Conservation (phyloP, 1,140 invertebrate genomes). For the Leptinotarsa lineolata region DNA sequence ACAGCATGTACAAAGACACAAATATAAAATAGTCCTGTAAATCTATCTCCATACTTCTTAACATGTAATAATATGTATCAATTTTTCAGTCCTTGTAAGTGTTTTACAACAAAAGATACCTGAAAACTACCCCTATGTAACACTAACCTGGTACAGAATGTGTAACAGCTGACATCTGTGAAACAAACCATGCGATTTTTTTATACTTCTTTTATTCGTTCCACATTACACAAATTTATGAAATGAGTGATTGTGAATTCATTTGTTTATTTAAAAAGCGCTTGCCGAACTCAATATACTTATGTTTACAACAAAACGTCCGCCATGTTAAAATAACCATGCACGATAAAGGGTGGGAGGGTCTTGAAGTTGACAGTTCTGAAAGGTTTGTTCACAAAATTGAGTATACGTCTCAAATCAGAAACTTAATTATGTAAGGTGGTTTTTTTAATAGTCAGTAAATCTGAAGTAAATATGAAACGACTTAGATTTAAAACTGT, state of each 20-base stretch:
- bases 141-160: slow-evolving; percentile 67
- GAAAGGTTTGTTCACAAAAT: background rate
- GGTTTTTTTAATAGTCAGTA: too few species aligned
- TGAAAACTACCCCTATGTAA: slow-evolving; percentile 36
- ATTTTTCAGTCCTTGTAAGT: background rate
- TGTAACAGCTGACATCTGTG: slow-evolving; percentile 68
- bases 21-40: too few species aligned
- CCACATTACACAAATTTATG: slow-evolving; percentile 12
- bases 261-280: slow-evolving; percentile 25
- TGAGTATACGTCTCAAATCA: background rate
- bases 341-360: slow-evolving; percentile 43
- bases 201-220: slow-evolving; percentile 24
- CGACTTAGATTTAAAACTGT: too few species aligned
- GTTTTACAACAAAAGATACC: background rate
- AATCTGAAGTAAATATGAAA: too few species aligned
- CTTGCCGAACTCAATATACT: slow-evolving; percentile 26
- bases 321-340: slow-evolving; percentile 53
- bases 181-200: slow-evolving; percentile 57
- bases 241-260: background rate
- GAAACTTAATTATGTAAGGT: too few species aligned
- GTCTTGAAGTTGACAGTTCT: slow-evolving; percentile 30
- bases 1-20: too few species aligned
- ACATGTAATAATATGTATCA: too few species aligned
- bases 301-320: slow-evolving; percentile 53
- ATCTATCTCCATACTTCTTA: too few species aligned